Percentiles rank a stretch among this genome's conserved stretches.
Conservation (phyloP, 2,888 invertebrate species). For the Plagodis dolabraria region DNA sequence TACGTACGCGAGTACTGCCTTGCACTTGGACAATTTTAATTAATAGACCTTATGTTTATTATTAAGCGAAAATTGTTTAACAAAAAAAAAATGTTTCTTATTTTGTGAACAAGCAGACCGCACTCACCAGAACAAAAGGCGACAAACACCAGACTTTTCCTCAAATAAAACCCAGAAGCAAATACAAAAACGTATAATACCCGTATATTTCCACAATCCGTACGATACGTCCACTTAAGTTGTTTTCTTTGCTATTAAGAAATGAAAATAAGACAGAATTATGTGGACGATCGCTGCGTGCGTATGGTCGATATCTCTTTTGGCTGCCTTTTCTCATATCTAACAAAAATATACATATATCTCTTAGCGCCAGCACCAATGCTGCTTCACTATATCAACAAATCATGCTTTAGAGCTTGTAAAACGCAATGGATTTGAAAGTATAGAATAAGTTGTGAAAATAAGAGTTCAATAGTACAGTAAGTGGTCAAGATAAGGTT, state of each 20-base stretch:
- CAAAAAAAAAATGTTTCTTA: not conserved
- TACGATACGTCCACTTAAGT: conserved; percentile 37
- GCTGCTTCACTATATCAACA: conserved; percentile 1
- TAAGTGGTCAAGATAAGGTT: conserved; percentile 38
- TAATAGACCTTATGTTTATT: no score
- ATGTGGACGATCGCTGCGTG: conserved; percentile 33
- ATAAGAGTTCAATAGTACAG: conserved; percentile 13
- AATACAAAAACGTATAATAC: conserved; percentile 24
- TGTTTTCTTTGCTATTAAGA: conserved; percentile 41
- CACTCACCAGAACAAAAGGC: conserved; percentile 2
- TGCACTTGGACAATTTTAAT: no score
- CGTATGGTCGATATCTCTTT: conserved; percentile 25
- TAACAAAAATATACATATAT: not conserved
- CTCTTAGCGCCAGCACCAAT: conserved; percentile 3
- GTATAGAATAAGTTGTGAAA: not conserved
- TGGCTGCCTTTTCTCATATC: conserved; percentile 23
- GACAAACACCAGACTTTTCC: conserved; percentile 20
- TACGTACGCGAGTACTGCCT: no score
- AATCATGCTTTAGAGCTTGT: not conserved
- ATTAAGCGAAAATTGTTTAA: no score
- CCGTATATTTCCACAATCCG: conserved; percentile 31
- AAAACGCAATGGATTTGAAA: conserved; percentile 11
- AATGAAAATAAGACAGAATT: conserved; percentile 38
- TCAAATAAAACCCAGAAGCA: conserved; percentile 13
- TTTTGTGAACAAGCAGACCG: conserved; percentile 2